Conservation (phyloP, 2,797 vertebrate genomes). For the Poeciliopsis turneri region DNA sequence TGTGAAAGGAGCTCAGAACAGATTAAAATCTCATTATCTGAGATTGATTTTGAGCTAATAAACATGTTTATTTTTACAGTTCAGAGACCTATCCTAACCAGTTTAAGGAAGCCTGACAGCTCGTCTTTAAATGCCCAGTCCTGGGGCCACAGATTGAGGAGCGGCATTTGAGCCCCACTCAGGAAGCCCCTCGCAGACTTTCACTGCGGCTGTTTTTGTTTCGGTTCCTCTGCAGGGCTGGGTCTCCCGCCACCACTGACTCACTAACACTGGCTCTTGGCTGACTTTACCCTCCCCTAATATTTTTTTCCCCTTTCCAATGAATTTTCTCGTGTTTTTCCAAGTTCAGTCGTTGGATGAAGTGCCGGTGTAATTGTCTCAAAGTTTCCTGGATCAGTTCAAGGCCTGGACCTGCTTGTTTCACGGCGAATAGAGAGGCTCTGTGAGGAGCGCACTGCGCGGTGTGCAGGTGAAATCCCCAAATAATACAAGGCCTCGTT, state of each 20-base stretch:
- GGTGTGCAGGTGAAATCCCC: constrained; percentile 59
- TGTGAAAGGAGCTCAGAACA: no score
- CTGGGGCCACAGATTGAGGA: constrained; percentile 41
- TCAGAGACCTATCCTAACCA: no score
- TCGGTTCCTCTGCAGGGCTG: constrained; percentile 67
- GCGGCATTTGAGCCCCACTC: constrained; percentile 30
- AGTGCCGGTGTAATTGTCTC: constrained; percentile 73
- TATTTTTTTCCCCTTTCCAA: constrained; percentile 33
- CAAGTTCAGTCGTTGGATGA: constrained; percentile 65
- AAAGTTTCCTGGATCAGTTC: constrained; percentile 78
- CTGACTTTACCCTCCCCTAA: constrained; percentile 52
- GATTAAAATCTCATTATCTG: no score
- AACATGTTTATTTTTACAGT: no score
- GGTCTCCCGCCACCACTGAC: constrained; percentile 73
- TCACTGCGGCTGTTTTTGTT: constrained; percentile 52
- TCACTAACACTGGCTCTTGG: constrained; percentile 65
- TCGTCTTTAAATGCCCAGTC: constrained; percentile 23
- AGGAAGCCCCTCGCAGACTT: constrained; percentile 40
- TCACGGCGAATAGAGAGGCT: constrained; percentile 43
- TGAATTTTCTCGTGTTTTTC: constrained; percentile 72
- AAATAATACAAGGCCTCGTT: constrained; percentile 43
- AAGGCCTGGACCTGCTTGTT: constrained; percentile 58
- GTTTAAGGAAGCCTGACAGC: no score
- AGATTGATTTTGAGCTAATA: no score
- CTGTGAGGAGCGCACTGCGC: constrained; percentile 34